A percentile compares a stretch with the other conserved stretches of the same genome.
Conservation (phyloP, 2,797 vertebrate species). For the Psittacula derbiana region DNA sequence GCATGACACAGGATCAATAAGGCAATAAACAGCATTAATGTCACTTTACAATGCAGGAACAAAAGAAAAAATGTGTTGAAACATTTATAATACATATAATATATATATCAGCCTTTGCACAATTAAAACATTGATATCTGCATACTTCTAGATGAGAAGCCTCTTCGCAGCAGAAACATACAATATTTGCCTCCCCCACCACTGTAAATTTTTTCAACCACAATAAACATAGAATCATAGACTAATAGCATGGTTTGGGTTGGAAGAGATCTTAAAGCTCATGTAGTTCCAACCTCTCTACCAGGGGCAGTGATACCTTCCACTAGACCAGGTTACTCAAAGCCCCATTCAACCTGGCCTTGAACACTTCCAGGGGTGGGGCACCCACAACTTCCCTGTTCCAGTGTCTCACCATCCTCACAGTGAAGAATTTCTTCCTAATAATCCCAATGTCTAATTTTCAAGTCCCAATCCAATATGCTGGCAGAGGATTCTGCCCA, state of each 20-base stretch:
- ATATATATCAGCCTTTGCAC: background rate
- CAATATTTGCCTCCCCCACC: background rate
- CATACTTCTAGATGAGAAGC: background rate
- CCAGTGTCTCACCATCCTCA: background rate
- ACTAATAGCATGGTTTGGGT: background rate
- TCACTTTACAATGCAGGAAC: background rate
- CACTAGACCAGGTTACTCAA: background rate
- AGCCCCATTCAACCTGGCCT: background rate
- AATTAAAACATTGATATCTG: background rate
- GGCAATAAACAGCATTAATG: constrained; percentile 16
- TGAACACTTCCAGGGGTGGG: background rate
- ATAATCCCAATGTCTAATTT: background rate
- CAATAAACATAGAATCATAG: background rate
- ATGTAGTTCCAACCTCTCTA: background rate
- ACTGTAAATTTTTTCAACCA: background rate
- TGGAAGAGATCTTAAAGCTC: background rate
- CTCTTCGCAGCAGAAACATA: background rate
- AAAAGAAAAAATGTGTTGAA: background rate
- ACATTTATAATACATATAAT: background rate
- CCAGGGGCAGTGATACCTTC: background rate
- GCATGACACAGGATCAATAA: background rate
- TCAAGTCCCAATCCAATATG: background rate
- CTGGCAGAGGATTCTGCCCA: background rate
- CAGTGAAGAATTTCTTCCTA: background rate
- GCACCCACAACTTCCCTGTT: background rate